Conservation (phyloP, 2,888 invertebrate species). For the Entomobrya multifasciata region DNA sequence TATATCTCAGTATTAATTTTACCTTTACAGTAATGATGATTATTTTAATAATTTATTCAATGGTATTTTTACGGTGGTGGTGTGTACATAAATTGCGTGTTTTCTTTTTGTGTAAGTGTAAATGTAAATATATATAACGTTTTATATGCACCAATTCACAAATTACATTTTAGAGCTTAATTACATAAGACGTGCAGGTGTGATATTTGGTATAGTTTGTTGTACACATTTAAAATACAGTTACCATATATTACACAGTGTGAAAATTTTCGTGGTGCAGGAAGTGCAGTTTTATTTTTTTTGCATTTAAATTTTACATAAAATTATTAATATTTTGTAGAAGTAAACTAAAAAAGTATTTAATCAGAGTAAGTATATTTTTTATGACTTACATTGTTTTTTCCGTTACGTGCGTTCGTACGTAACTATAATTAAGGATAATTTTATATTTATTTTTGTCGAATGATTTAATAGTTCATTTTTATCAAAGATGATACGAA, state of each 20-base stretch:
- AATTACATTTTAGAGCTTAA: background rate
- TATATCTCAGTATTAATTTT: conserved; percentile 2
- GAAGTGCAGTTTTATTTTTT: background rate
- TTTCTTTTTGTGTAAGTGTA: background rate
- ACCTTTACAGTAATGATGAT: background rate
- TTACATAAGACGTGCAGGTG: conserved; percentile 25
- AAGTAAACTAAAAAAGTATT: too few relatives aligned
- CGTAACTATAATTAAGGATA: background rate
- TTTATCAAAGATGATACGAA: conserved; percentile 39
- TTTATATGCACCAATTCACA: conserved; percentile 29
- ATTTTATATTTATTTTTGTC: conserved; percentile 4
- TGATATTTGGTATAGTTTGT: conserved; percentile 41
- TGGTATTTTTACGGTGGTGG: conserved; percentile 32
- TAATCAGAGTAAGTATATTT: background rate
- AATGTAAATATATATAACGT: conserved; percentile 1
- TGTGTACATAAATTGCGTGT: conserved; percentile 38
- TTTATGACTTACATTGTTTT: background rate
- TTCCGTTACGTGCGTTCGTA: background rate
- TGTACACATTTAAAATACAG: conserved; percentile 11
- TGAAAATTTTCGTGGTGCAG: conserved; percentile 42
- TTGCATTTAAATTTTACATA: background rate
- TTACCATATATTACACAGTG: conserved; percentile 4
- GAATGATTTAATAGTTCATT: conserved; percentile 7
- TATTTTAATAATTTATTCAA: conserved; percentile 6
- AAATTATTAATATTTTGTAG: background rate